Evolutionary conservation across 2,888 invertebrate species (phyloP).

Genomic region (Dendrolimus houi): DNA sequence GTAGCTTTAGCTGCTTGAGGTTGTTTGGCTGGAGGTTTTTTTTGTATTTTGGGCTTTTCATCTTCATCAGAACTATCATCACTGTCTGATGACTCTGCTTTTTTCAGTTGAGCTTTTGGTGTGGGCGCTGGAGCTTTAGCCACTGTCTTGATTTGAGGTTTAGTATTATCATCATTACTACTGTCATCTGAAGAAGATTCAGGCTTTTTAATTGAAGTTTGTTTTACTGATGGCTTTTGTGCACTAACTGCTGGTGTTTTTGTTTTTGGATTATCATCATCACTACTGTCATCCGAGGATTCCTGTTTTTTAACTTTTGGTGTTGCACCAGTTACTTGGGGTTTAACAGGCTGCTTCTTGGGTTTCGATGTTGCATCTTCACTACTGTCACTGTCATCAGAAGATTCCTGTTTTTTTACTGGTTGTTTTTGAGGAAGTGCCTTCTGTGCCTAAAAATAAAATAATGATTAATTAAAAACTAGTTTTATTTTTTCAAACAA

Average conservation of each 20-base stretch:
- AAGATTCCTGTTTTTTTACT: conserved; percentile 20
- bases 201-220: conserved; percentile 4
- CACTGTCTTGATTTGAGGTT: conserved; percentile 3
- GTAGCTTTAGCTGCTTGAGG: conserved; percentile 16
- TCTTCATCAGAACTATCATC: conserved; percentile 49
- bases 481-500: neutral
- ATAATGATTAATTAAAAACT: neutral
- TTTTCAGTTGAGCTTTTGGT: conserved; percentile 28
- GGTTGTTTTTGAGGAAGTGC: conserved; percentile 17
- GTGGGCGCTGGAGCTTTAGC: conserved; percentile 21
- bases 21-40: conserved; percentile 9
- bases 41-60: conserved; percentile 16
- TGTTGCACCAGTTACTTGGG: conserved; percentile 2
- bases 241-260: conserved; percentile 8
- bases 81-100: conserved; percentile 32
- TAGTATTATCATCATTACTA: conserved; percentile 22
- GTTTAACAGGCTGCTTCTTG: conserved; percentile 8
- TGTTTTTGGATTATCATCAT: conserved; percentile 28
- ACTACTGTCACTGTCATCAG: conserved; percentile 20
- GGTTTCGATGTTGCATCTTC: conserved; percentile 27
- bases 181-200: conserved; percentile 15
- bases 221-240: conserved; percentile 5
- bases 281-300: conserved; percentile 19
- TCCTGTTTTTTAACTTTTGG: conserved; percentile 17
- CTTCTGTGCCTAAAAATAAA: conserved; percentile 13